phyloP scores from a whole-genome alignment of 1,140 invertebrate species.

The Lepidotrigona ventralis region DNA sequence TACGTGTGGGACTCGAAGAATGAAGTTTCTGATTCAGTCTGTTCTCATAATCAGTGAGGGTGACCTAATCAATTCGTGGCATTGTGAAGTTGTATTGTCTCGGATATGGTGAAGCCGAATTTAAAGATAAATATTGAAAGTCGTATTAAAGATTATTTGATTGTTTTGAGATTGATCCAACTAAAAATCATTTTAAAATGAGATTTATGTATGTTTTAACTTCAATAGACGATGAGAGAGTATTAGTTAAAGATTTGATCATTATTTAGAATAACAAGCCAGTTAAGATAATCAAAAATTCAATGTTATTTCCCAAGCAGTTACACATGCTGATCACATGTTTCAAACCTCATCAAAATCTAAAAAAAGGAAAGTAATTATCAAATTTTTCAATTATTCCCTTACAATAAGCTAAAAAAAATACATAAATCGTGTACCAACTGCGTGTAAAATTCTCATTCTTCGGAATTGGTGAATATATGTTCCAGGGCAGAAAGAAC shows the following conservation, averaged over 20 bases:
- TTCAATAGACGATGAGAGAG: no score
- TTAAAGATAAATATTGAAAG: neutral
- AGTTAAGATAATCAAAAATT: neutral
- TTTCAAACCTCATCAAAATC: neutral
- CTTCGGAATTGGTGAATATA: constrained; percentile 11
- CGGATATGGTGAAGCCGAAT: neutral
- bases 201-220: no score
- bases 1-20: neutral
- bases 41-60: neutral
- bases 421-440: neutral
- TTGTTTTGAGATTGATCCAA: neutral
- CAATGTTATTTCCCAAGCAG: neutral
- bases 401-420: no score
- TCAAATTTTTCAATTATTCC: neutral
- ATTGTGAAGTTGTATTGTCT: neutral
- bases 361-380: neutral
- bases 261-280: no score
- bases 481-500: neutral
- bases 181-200: neutral
- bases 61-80: neutral
- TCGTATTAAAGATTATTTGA: neutral
- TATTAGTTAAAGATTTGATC: no score
- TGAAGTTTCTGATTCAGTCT: neutral
- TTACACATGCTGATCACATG: neutral
- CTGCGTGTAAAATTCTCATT: neutral